Evolutionary conservation across 2,113 vertebrate genomes (phyloP), one percentile per base, ranked within the genome.

Genomic region (Cottus gobio): DNA sequence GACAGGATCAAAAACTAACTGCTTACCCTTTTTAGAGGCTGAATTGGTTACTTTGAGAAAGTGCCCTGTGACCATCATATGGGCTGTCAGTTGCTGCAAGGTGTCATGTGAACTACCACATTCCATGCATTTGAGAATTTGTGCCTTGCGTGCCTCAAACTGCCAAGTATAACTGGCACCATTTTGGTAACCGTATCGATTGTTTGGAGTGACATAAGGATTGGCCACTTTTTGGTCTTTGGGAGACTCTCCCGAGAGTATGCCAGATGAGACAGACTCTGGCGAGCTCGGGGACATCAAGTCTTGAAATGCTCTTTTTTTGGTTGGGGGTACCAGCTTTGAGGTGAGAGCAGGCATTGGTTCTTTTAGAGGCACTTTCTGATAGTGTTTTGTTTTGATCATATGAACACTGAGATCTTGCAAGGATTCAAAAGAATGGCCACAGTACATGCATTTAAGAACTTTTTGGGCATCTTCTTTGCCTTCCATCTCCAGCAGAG

Each of bases 311-410:
- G 94, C 96, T 93, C 98, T 95, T 91, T 98, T 99, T 95, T 98
- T 99, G 94, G 96, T 97, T 85, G 98, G 96, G 81, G 97, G 97
- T 76, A 99, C 95, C 93, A 99, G 94, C 85, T 98, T 99, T 50
- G 95, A 94, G 80, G 97, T 92, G 85, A 99, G 96, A 82, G 97
- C 96, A 84, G 98, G 96, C 94, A 99, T 97, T 48, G 98, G 98
- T 94, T 99, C 98, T 96, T 99, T 99, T 87, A 99, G 97, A 98
- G 98, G 98, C 97, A 99, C 98, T 98, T 99, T 99, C 96, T 99
- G 98, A 97, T 99, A 99, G 96, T 99, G 98, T 96, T 99, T 99
- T 75, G 98, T 99, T 97, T 99, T 99, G 91, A 99, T 99, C 98
- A 99, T 99, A 92, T 99, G 98, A 82, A 99, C 98, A 0, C 98